Conservation (phyloP, 92 coral and sea anemone genomes). For the Anthopleura xanthogrammica region DNA sequence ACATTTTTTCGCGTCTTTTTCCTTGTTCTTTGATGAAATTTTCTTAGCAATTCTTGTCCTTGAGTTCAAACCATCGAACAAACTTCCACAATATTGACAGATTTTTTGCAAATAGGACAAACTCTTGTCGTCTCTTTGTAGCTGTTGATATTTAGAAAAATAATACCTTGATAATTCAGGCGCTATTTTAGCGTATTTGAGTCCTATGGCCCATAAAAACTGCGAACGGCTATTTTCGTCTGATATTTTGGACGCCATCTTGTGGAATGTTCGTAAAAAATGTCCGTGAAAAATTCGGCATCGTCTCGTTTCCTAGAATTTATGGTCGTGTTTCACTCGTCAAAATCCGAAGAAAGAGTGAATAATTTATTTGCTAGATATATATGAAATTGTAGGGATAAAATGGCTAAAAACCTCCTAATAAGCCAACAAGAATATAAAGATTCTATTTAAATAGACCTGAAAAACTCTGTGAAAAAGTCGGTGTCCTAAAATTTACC, state of each 20-base stretch:
- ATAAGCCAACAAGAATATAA: too few species aligned
- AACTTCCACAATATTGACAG: constrained; percentile 24
- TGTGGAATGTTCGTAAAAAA: constrained; percentile 2
- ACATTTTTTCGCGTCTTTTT: background rate
- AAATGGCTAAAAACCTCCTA: too few species aligned
- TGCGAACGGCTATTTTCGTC: constrained; percentile 3
- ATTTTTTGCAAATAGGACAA: background rate
- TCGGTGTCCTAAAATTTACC: too few species aligned
- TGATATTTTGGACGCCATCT: constrained; percentile 37
- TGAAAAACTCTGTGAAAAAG: too few species aligned
- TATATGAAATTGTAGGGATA: too few species aligned
- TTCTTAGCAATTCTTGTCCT: constrained; percentile 28
- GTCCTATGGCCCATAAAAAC: constrained; percentile 68
- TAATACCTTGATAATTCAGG: constrained; percentile 74
- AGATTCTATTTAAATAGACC: too few species aligned
- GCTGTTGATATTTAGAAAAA: constrained; percentile 27
- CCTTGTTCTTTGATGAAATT: background rate
- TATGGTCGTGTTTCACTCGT: too few species aligned
- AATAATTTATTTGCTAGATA: too few species aligned
- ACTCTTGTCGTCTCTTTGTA: background rate
- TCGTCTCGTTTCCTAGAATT: too few species aligned
- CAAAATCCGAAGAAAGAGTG: too few species aligned
- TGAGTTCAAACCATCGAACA: constrained; percentile 17
- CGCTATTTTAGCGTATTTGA: constrained; percentile 46
- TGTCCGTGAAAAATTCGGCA: background rate